Base-by-base conservation (phyloP, 2,797 vertebrate genomes). In the Manis crassicaudata region DNA sequence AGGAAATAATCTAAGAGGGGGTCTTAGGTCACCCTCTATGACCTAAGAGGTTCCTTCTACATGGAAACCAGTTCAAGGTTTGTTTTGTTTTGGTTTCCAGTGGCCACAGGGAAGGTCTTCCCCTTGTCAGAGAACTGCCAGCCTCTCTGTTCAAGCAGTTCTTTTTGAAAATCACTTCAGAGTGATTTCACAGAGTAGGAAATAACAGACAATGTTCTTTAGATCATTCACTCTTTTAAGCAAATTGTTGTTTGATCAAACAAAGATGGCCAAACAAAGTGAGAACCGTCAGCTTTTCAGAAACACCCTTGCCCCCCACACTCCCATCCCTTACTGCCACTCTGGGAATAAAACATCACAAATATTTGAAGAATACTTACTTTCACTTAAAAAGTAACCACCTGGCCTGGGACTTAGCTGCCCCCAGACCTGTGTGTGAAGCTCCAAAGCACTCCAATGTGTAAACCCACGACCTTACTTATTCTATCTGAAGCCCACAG, bases 281-380 rank as follows among this genome's bases (percentile, higher is more conserved):
- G 90, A 88, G 13, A 40, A 52, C 4, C 25, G 35, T 87, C 58
- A 56, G 37, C 12, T 96, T 84, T 97, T 56, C 76, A 76, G 85
- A 86, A 70, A 87, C 25, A 58, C 6, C n/a, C 35, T 4, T 10
- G 10, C 10, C 29, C 13, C 62, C n/a, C 50, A 25, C n/a, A 23
- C 20, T 60, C 18, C 23, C 29, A 16, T 40, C 14, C 56, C 68
- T 80, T 60, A 79, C 37, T 87, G 11, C 40, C 70, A 77, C 37
- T 96, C 79, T 20, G 56, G 84, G 52, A 77, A 90, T 46, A 93
- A 84, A 90, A 72, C 14, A 46, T 81, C 52, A 89, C 25, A 70
- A 17, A 46, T 62, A 37, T 56, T 70, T 92, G 25, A 90, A 77
- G 68, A 92, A 37, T n/a, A n/a, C 40, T 76, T 81, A n/a, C 20